Evolutionary conservation across 2,888 invertebrate genomes (phyloP).

Genomic region (Zaprionus bogoriensis): DNA sequence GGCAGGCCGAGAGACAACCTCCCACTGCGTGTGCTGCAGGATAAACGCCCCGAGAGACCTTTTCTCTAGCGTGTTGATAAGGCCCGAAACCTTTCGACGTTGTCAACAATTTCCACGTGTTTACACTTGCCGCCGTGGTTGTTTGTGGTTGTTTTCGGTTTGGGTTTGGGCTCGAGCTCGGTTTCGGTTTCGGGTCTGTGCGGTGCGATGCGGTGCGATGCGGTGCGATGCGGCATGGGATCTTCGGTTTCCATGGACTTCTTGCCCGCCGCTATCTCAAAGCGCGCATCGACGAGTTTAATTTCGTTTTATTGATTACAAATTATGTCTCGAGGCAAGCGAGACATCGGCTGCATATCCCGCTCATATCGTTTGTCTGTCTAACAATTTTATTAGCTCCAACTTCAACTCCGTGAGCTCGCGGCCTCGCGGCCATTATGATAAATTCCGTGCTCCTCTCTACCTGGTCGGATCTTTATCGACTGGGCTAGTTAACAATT

Average conservation of each 20-base stretch:
- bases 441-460: conserved; percentile 31
- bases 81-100: conserved; percentile 23
- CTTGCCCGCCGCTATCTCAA: conserved; percentile 64
- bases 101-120: conserved; percentile 65
- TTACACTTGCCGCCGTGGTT: conserved; percentile 74
- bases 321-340: conserved; percentile 64
- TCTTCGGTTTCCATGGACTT: conserved; percentile 21
- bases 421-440: conserved; percentile 30
- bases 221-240: conserved; percentile 30
- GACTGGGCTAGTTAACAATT: conserved; percentile 73
- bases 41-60: conserved; percentile 57
- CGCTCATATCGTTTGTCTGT: conserved; percentile 58
- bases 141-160: conserved; percentile 54
- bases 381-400: conserved; percentile 77
- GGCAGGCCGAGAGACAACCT: conserved; percentile 41
- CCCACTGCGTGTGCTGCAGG: conserved; percentile 70
- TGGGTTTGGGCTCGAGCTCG: conserved; percentile 9
- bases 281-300: conserved; percentile 59
- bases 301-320: conserved; percentile 75
- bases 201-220: conserved; percentile 27
- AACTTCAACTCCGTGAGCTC: conserved; percentile 29
- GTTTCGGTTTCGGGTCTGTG: conserved; percentile 10
- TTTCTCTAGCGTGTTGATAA: conserved; percentile 29
- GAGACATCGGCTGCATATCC: conserved; percentile 5
- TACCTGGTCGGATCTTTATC: conserved; percentile 55